A percentile compares a stretch with the other conserved stretches of the same genome.
These are phyloP conservation scores for Drosophila mimetica DNA, from an alignment of 2,888 invertebrate genomes.

Conservation along the genomic window DNA sequence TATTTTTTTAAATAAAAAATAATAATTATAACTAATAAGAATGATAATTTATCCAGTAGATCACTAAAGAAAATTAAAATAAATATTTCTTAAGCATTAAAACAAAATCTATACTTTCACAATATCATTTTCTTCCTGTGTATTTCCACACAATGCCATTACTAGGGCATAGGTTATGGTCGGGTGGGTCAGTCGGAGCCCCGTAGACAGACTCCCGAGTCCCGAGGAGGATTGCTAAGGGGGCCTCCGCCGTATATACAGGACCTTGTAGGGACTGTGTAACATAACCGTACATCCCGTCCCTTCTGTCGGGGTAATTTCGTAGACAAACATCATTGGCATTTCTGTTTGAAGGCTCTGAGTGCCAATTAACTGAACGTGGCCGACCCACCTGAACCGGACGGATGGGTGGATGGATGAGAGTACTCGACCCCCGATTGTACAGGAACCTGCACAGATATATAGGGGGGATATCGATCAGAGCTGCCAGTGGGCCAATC, in stretches of 20 bases:
- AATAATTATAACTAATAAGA: not conserved
- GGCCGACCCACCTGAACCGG: conserved; percentile 28
- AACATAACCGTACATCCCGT: conserved; percentile 12
- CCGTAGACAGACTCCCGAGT: conserved; percentile 9
- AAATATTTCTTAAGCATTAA: not conserved
- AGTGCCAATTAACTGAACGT: conserved; percentile 56
- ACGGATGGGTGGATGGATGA: conserved; percentile 7
- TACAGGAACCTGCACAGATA: not conserved
- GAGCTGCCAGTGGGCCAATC: conserved; percentile 9
- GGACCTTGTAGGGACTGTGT: not conserved
- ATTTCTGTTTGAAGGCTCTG: conserved; percentile 47
- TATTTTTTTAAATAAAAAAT: not conserved
- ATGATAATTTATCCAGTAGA: not conserved
- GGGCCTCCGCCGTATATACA: not conserved
- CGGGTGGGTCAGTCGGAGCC: conserved; percentile 13
- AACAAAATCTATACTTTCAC: not conserved
- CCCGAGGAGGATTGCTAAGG: not conserved
- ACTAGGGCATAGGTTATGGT: conserved; percentile 26
- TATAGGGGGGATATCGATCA: conserved; percentile 24
- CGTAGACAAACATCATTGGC: conserved; percentile 34
- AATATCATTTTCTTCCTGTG: conserved; percentile 4
- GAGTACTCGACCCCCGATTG: not conserved
- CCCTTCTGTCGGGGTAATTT: conserved; percentile 34
- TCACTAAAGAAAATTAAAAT: too few species aligned
- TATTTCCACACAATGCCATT: conserved; percentile 25